phyloP scores from a whole-genome alignment of 2,888 invertebrate genomes.

The Notodonta ziczac region DNA sequence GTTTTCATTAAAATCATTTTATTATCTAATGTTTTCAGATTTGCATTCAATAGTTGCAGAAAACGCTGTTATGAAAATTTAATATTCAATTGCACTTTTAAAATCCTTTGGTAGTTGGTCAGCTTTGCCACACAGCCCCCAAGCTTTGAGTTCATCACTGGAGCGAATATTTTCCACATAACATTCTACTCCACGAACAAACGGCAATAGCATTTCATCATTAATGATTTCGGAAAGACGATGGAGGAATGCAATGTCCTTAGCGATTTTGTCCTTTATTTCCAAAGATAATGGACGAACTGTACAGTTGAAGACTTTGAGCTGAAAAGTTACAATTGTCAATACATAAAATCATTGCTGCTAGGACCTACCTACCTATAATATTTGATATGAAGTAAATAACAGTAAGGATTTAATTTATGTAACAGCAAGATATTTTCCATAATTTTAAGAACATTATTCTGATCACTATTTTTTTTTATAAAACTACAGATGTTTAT shows the following conservation, averaged over 20 bases:
- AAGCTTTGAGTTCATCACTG: conserved; percentile 77
- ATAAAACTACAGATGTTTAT: too few relatives aligned
- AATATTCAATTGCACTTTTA: conserved; percentile 77
- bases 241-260: conserved; percentile 74
- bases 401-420: not conserved
- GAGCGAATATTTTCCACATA: conserved; percentile 72
- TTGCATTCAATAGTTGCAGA: not conserved
- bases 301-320: conserved; percentile 74
- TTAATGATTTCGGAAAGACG: conserved; percentile 74
- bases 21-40: too few relatives aligned
- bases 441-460: too few relatives aligned
- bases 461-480: too few relatives aligned
- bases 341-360: too few relatives aligned
- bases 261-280: conserved; percentile 74
- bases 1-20: too few relatives aligned
- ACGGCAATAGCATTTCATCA: conserved; percentile 76
- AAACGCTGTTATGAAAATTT: not conserved
- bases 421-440: too few relatives aligned
- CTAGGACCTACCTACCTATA: too few relatives aligned
- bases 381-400: too few relatives aligned
- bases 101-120: conserved; percentile 76
- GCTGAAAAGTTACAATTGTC: conserved; percentile 52
- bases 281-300: conserved; percentile 68
- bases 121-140: conserved; percentile 75
- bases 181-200: conserved; percentile 74